Conservation (phyloP, 2,797 vertebrate species). For the Chrysocyon brachyurus region DNA sequence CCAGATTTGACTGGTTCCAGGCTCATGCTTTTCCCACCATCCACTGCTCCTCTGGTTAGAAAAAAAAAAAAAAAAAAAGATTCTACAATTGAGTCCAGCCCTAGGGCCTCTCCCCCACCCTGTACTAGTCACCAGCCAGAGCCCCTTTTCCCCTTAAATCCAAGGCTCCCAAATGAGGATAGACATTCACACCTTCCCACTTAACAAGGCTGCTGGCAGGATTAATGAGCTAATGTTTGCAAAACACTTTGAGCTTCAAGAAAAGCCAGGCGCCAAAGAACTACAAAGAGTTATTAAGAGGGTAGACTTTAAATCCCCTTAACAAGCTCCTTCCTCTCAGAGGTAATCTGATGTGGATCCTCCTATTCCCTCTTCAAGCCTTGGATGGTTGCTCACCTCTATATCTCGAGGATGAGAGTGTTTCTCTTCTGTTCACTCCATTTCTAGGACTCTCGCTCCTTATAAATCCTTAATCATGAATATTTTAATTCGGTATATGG, state of each 20-base stretch:
- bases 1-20: not conserved
- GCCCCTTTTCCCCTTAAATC: slow-evolving; percentile 33
- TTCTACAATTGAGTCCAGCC: not conserved
- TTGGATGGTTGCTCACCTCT: slow-evolving; percentile 36
- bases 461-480: not conserved
- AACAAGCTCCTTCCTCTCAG: slow-evolving; percentile 78
- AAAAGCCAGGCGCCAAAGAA: slow-evolving; percentile 82
- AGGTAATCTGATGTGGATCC: slow-evolving; percentile 72
- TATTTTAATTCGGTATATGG: slow-evolving; percentile 32
- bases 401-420: slow-evolving; percentile 18
- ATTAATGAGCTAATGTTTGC: slow-evolving; percentile 85
- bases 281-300: slow-evolving; percentile 83
- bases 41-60: not conserved
- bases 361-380: slow-evolving; percentile 48
- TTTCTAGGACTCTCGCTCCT: slow-evolving; percentile 33
- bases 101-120: not conserved
- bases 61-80: not conserved
- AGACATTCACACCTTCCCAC: slow-evolving; percentile 78
- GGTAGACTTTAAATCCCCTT: slow-evolving; percentile 82
- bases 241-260: slow-evolving; percentile 84
- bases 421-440: slow-evolving; percentile 2
- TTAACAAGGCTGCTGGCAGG: slow-evolving; percentile 78
- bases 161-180: slow-evolving; percentile 66
- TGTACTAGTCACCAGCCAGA: not conserved
- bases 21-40: not conserved